phyloP scores from a whole-genome alignment of 2,888 invertebrate species.

The Amblyjoppa proteus region DNA sequence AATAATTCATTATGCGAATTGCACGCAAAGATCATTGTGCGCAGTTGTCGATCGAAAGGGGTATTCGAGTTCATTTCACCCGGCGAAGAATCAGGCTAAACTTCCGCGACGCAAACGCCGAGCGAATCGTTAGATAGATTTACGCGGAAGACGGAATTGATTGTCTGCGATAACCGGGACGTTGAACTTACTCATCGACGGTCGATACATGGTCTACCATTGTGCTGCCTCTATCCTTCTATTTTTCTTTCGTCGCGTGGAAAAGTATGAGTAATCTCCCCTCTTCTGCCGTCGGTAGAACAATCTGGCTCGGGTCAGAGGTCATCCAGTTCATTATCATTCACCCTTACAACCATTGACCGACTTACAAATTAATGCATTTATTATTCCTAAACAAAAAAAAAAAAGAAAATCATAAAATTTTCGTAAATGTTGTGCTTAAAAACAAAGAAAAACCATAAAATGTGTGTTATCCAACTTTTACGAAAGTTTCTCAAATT shows the following conservation, averaged over 20 bases:
- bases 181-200: slow-evolving; percentile 47
- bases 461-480: background rate
- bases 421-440: background rate
- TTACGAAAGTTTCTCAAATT: background rate
- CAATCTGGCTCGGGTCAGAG: slow-evolving; percentile 2
- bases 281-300: background rate
- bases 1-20: slow-evolving; percentile 24
- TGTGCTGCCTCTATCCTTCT: slow-evolving; percentile 11
- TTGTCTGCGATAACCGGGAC: slow-evolving; percentile 57
- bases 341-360: background rate
- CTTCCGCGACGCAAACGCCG: slow-evolving; percentile 47
- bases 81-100: slow-evolving; percentile 28
- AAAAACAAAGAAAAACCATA: background rate
- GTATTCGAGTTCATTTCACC: slow-evolving; percentile 31
- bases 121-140: slow-evolving; percentile 20
- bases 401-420: background rate
- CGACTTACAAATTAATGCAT: background rate
- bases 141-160: slow-evolving; percentile 55
- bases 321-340: slow-evolving; percentile 7
- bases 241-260: slow-evolving; percentile 3
- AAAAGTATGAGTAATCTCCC: slow-evolving; percentile 19
- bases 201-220: slow-evolving; percentile 20
- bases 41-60: slow-evolving; percentile 27
- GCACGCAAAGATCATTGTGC: background rate
- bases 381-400: background rate